These are phyloP conservation scores for Dimorphilus gyrociliatus DNA, from an alignment of 2,888 invertebrate genomes.

Conservation along the genomic window DNA sequence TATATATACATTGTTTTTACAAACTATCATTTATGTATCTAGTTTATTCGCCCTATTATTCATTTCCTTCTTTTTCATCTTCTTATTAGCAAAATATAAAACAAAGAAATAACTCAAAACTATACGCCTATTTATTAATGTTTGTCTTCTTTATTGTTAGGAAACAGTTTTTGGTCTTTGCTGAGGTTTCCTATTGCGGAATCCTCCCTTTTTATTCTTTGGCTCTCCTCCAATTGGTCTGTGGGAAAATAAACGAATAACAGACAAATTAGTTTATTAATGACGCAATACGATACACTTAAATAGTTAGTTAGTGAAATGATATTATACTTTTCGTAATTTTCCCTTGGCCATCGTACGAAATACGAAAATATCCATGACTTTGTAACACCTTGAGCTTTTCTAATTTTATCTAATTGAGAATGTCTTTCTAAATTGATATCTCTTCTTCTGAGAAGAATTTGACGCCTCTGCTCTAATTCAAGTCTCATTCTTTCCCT, in stretches of 20 bases:
- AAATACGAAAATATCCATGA: slow-evolving; percentile 31
- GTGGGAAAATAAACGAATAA: slow-evolving; percentile 1
- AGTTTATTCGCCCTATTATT: too few species aligned
- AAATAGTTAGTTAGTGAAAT: neutral
- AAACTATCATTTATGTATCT: too few species aligned
- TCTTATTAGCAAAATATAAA: too few species aligned
- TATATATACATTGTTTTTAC: too few species aligned
- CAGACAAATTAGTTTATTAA: neutral
- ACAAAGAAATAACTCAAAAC: too few species aligned
- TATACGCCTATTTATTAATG: too few species aligned
- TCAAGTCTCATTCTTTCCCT: slow-evolving; percentile 17
- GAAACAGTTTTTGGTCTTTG: too few species aligned
- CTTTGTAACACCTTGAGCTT: slow-evolving; percentile 21
- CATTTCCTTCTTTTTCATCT: too few species aligned
- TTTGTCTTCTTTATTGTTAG: too few species aligned
- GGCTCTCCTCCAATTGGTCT: slow-evolving; percentile 7
- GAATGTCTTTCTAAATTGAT: slow-evolving; percentile 18
- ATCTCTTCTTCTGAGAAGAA: slow-evolving; percentile 17
- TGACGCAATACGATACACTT: neutral
- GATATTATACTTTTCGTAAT: slow-evolving; percentile 19
- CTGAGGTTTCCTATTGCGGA: too few species aligned
- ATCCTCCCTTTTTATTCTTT: slow-evolving; percentile 5
- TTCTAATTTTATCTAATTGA: slow-evolving; percentile 18
- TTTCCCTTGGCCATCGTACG: slow-evolving; percentile 24
- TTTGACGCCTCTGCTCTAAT: slow-evolving; percentile 14